Base-by-base conservation (phyloP, 2,888 invertebrate genomes). In the Apantesis nais region DNA sequence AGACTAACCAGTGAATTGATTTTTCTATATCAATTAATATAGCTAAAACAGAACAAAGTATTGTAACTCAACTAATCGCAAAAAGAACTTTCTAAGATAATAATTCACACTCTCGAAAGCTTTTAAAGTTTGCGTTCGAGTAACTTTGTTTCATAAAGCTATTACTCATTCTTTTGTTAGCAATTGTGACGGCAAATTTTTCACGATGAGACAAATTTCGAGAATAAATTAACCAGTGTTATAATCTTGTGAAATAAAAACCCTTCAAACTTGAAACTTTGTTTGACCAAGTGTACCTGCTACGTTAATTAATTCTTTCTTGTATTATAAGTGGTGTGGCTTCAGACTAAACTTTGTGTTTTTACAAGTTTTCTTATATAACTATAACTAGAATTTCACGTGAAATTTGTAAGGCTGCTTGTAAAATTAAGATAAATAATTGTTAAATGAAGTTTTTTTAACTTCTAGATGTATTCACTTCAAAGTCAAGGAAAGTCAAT, bases 121-220 rank as follows among this genome's bases (percentile, higher is more conserved):
- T 86, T 86, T 86, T 84, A 88, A 92, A 93, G 91, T 93, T 93
- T 86, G 81, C 87, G 88, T 90, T 88, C 87, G 83, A 89, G 90
- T 89, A 93, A 94, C 93, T 94, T 94, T 94, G 93, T 93, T 93
- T 92, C 87, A 91, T 85, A 87, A 88, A 91, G 88, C 89, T 89
- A 94, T 94, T 94, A 92, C 83, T 94, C 94, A 94, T 93, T 90
- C 94, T 93, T 94, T 94, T 94, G 94, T 94, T 91, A 88, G 93
- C 92, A 86, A 92, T 91, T 89, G 90, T 88, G 90, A 90, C 85
- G 86, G 88, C 83, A 89, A 92, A 93, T 93, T 94, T 94, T 94
- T 93, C 93, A 91, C 87, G 92, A 92, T 90, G 93, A 92, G 93
- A 94, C 94, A 94, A 94, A 94, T 94, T 94, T 93, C 79, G 90